Evolutionary conservation across 2,113 vertebrate genomes (phyloP).

Genomic region (Apodemus sylvaticus): DNA sequence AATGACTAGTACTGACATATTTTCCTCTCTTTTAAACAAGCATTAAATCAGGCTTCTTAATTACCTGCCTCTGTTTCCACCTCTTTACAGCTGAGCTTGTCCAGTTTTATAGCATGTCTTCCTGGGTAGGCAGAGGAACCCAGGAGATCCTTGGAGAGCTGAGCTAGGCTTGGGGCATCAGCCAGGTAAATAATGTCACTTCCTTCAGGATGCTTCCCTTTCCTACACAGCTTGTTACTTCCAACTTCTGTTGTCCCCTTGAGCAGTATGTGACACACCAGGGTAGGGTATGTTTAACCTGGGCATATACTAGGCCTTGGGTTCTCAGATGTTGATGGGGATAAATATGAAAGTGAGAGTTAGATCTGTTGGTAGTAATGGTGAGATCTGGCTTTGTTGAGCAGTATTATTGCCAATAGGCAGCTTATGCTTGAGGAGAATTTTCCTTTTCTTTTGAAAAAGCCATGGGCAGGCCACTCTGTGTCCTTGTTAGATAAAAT

Average conservation of each 20-base stretch:
- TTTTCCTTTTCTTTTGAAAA: slow-evolving; percentile 1
- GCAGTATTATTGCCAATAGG: not conserved
- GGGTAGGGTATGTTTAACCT: not conserved
- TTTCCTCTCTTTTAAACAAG: slow-evolving; percentile 62
- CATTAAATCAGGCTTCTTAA: slow-evolving; percentile 60
- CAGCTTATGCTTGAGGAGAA: not conserved
- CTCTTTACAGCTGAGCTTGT: slow-evolving; percentile 35
- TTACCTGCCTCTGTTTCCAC: slow-evolving; percentile 46
- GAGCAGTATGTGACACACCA: not conserved
- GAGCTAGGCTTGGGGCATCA: not conserved
- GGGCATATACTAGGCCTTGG: not conserved
- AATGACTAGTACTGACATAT: slow-evolving; percentile 63
- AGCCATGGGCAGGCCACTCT: slow-evolving; percentile 16
- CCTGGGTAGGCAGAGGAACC: slow-evolving; percentile 19
- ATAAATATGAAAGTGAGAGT: not conserved
- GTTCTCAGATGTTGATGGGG: not conserved
- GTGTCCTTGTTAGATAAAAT: slow-evolving; percentile 54
- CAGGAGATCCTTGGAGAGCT: not conserved
- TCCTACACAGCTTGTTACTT: not conserved
- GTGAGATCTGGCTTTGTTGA: slow-evolving; percentile 29
- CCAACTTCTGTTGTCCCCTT: not conserved
- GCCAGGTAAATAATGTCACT: slow-evolving; percentile 1
- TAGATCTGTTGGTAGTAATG: not conserved
- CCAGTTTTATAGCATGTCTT: not conserved
- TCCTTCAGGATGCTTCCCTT: not conserved